Conservation (phyloP, 2,888 invertebrate genomes). For the Lasiommata megera region DNA sequence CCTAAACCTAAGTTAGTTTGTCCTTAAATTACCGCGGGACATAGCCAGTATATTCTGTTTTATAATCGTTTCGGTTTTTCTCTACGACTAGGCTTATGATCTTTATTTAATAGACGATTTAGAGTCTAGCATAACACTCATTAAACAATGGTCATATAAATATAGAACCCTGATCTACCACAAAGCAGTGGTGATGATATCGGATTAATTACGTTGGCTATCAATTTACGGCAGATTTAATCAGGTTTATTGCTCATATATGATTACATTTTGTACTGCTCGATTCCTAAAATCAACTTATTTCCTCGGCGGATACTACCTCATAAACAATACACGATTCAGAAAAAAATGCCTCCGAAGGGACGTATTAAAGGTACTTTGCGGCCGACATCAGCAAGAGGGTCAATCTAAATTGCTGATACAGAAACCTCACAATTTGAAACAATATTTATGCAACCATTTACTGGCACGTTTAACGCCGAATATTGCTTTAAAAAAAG, state of each 20-base stretch:
- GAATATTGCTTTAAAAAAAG: slow-evolving; percentile 15
- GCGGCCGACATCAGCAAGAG: background rate
- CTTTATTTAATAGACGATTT: too few species aligned
- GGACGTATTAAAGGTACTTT: slow-evolving; percentile 8
- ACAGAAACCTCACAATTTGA: slow-evolving; percentile 6
- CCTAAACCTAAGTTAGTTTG: too few species aligned
- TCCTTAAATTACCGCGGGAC: too few species aligned
- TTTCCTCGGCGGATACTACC: background rate
- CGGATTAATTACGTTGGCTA: too few species aligned
- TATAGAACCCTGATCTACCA: too few species aligned
- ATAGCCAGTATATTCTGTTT: too few species aligned
- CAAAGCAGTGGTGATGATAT: too few species aligned
- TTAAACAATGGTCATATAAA: too few species aligned
- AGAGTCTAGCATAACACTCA: too few species aligned
- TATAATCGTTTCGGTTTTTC: too few species aligned
- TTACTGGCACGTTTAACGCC: slow-evolving; percentile 14
- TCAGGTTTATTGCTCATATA: background rate
- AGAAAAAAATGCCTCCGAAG: slow-evolving; percentile 1
- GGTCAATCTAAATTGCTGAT: slow-evolving; percentile 16
- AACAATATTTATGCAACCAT: slow-evolving; percentile 18
- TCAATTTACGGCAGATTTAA: background rate
- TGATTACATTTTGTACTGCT: background rate
- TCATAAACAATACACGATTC: slow-evolving; percentile 3
- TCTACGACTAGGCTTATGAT: too few species aligned
- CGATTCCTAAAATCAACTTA: background rate